phyloP scores from a whole-genome alignment of 1,140 invertebrate genomes.

The Drosophila biarmipes region DNA sequence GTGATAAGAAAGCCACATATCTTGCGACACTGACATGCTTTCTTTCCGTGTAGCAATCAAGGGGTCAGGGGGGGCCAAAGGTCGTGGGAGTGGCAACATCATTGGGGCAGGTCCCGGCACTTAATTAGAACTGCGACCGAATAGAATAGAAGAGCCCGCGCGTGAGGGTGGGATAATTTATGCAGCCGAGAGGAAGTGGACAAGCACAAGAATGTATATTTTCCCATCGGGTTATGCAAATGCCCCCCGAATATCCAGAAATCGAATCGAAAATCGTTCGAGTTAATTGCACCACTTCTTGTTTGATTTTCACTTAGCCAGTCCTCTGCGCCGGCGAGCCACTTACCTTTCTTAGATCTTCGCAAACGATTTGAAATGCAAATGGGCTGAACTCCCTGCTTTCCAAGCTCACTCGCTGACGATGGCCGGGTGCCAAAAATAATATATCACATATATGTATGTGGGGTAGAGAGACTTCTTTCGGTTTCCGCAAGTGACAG shows the following conservation, averaged over 20 bases:
- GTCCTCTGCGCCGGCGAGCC: neutral
- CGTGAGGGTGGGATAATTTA: slow-evolving; percentile 42
- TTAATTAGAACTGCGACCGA: slow-evolving; percentile 55
- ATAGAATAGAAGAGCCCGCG: slow-evolving; percentile 24
- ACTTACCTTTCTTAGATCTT: slow-evolving; percentile 42
- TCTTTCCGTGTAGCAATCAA: slow-evolving; percentile 4
- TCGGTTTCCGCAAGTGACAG: slow-evolving; percentile 26
- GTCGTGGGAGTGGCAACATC: slow-evolving; percentile 41
- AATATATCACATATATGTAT: slow-evolving; percentile 14
- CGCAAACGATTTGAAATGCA: slow-evolving; percentile 51
- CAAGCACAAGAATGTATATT: slow-evolving; percentile 10
- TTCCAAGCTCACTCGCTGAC: slow-evolving; percentile 14
- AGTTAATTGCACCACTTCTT: slow-evolving; percentile 35
- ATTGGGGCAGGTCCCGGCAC: slow-evolving; percentile 58
- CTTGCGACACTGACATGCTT: neutral
- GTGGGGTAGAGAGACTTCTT: slow-evolving; percentile 31
- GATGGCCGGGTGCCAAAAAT: slow-evolving; percentile 40
- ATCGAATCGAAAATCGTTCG: slow-evolving; percentile 33
- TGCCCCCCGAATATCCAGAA: slow-evolving; percentile 29
- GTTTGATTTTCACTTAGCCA: slow-evolving; percentile 47
- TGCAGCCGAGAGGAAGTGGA: slow-evolving; percentile 23
- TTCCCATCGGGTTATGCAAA: slow-evolving; percentile 30
- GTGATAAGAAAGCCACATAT: neutral
- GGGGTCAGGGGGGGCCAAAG: slow-evolving; percentile 11
- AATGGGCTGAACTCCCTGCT: slow-evolving; percentile 28